Conservation (phyloP, 1,140 invertebrate genomes). For the Cyphomyrmex costatus region DNA sequence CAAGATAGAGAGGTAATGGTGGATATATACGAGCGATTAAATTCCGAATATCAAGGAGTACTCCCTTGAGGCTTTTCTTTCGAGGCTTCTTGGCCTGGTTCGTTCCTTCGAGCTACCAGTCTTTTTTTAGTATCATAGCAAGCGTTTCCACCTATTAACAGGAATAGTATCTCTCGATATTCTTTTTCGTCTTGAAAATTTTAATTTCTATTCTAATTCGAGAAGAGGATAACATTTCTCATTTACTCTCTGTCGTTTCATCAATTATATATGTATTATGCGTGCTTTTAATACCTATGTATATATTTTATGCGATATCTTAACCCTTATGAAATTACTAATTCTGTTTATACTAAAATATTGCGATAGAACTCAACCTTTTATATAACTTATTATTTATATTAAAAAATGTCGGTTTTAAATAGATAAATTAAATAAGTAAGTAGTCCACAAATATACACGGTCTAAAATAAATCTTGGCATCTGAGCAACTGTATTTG, state of each 20-base stretch:
- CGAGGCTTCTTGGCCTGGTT: conserved; percentile 50
- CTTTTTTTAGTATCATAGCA: conserved; percentile 25
- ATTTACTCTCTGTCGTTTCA: background rate
- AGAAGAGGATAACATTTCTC: background rate
- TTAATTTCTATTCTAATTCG: background rate
- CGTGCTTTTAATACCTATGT: background rate
- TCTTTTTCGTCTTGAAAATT: conserved; percentile 23
- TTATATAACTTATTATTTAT: background rate
- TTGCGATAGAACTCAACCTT: background rate
- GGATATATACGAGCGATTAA: conserved; percentile 70
- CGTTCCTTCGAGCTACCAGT: background rate
- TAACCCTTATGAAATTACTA: background rate
- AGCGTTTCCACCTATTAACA: conserved; percentile 14
- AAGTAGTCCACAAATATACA: too few species aligned
- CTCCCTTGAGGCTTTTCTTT: conserved; percentile 43
- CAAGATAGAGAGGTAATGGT: conserved; percentile 70
- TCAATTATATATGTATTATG: background rate
- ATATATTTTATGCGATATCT: background rate
- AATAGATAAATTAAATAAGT: background rate
- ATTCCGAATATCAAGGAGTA: conserved; percentile 67
- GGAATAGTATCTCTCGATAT: conserved; percentile 22
- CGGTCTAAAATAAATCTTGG: too few species aligned
- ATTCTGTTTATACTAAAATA: background rate
- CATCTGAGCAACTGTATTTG: too few species aligned
- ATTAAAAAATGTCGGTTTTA: conserved; percentile 5